Evolutionary conservation across 2,888 invertebrate genomes (phyloP).

Genomic region (Pseudococcus viburni): DNA sequence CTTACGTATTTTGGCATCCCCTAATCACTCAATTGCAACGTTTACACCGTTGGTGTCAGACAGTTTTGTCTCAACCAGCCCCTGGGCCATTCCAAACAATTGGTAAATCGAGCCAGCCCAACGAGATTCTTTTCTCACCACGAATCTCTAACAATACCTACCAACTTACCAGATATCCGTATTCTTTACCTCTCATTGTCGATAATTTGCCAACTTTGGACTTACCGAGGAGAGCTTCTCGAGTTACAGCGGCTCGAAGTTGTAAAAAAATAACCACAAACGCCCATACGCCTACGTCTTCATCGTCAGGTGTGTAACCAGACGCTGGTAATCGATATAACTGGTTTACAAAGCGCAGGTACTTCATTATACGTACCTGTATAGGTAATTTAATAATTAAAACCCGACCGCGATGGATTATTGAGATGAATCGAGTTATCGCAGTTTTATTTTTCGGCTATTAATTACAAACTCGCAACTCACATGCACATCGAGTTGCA

Average conservation of each 20-base stretch:
- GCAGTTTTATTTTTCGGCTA: slow-evolving; percentile 35
- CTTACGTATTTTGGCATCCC: too few relatives aligned
- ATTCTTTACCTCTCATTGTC: neutral
- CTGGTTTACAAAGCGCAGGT: slow-evolving; percentile 34
- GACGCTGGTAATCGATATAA: slow-evolving; percentile 44
- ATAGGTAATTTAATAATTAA: slow-evolving; percentile 52
- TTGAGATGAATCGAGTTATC: neutral
- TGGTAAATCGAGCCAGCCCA: too few relatives aligned
- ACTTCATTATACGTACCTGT: slow-evolving; percentile 14
- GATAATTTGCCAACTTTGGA: slow-evolving; percentile 10
- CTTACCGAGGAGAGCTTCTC: neutral
- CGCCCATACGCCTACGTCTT: neutral
- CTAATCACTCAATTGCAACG: too few relatives aligned
- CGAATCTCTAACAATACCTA: too few relatives aligned
- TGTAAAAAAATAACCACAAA: neutral
- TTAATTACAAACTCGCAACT: neutral
- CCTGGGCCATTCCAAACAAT: too few relatives aligned
- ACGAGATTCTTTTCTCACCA: neutral
- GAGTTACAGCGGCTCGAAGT: neutral
- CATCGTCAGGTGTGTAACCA: slow-evolving; percentile 47
- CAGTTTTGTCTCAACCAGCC: too few relatives aligned
- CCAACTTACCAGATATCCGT: neutral
- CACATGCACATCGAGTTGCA: neutral
- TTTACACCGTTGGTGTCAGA: too few relatives aligned
- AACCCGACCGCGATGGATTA: slow-evolving; percentile 33